Conservation (phyloP, 2,888 invertebrate genomes). For the Axea sp. region DNA sequence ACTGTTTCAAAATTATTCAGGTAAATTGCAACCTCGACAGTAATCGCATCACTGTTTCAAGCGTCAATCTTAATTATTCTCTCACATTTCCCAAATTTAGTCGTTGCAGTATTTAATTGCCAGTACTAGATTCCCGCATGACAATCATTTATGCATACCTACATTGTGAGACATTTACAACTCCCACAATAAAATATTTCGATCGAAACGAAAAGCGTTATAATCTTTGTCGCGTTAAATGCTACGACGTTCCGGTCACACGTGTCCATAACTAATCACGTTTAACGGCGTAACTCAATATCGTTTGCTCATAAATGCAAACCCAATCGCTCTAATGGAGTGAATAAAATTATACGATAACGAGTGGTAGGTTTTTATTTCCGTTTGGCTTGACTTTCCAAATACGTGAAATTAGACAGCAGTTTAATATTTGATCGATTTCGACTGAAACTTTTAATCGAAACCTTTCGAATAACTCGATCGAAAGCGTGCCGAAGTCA, state of each 20-base stretch:
- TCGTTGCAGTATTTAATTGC: slow-evolving; percentile 61
- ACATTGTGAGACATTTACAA: slow-evolving; percentile 47
- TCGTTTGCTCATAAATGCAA: slow-evolving; percentile 5
- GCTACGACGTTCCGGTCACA: slow-evolving; percentile 5
- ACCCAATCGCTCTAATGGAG: not conserved
- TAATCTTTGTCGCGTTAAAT: slow-evolving; percentile 3
- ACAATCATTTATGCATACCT: slow-evolving; percentile 54
- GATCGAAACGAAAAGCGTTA: slow-evolving; percentile 8
- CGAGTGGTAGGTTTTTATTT: not conserved
- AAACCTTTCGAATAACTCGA: slow-evolving; percentile 24
- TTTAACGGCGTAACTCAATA: slow-evolving; percentile 2
- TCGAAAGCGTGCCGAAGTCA: slow-evolving; percentile 35
- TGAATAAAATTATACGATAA: slow-evolving; percentile 1
- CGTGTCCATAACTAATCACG: not conserved
- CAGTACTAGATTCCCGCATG: slow-evolving; percentile 52
- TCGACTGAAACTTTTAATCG: slow-evolving; percentile 16
- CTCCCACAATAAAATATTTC: slow-evolving; percentile 29
- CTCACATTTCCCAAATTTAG: slow-evolving; percentile 70
- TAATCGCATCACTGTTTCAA: slow-evolving; percentile 72
- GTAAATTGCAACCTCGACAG: slow-evolving; percentile 72
- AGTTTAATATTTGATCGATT: not conserved
- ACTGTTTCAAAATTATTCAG: slow-evolving; percentile 71
- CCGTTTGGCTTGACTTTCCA: no score
- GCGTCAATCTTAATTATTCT: slow-evolving; percentile 73
- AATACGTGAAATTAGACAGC: no score